A percentile compares a stretch with the other conserved stretches of the same genome.
Evolutionary conservation across 2,888 invertebrate genomes (phyloP).

Genomic region (Sphecodes monilicornis): DNA sequence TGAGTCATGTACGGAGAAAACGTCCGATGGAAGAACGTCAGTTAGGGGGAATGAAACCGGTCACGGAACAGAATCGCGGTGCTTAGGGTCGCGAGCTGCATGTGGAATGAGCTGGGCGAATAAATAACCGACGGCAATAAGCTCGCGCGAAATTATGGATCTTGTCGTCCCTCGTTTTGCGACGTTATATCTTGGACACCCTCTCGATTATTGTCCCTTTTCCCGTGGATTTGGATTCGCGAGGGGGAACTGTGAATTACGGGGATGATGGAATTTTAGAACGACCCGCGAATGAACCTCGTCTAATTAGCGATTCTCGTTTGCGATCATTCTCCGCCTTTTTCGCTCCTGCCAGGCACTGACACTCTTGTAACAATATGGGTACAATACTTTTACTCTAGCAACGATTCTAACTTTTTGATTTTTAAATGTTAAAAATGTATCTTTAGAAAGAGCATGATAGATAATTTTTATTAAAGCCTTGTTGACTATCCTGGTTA

Average conservation of each 20-base stretch:
- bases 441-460: no score
- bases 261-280: constrained; percentile 28
- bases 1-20: constrained; percentile 57
- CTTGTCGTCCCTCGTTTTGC: constrained; percentile 73
- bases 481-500: no score
- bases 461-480: no score
- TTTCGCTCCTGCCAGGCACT: neutral
- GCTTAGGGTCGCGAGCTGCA: constrained; percentile 75
- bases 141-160: constrained; percentile 81
- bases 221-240: constrained; percentile 7
- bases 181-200: constrained; percentile 56
- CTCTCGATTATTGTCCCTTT: constrained; percentile 71
- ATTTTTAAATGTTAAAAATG: neutral
- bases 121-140: constrained; percentile 82
- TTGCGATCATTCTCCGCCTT: neutral
- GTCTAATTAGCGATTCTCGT: constrained; percentile 27
- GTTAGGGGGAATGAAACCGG: constrained; percentile 45
- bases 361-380: neutral
- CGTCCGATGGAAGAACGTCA: constrained; percentile 23
- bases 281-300: constrained; percentile 4
- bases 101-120: constrained; percentile 78
- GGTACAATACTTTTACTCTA: neutral
- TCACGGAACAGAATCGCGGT: constrained; percentile 53
- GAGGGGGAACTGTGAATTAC: constrained; percentile 25
- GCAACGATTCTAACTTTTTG: no score